Evolutionary conservation across 2,888 invertebrate species (phyloP).

Genomic region (Fragum whitleyi): DNA sequence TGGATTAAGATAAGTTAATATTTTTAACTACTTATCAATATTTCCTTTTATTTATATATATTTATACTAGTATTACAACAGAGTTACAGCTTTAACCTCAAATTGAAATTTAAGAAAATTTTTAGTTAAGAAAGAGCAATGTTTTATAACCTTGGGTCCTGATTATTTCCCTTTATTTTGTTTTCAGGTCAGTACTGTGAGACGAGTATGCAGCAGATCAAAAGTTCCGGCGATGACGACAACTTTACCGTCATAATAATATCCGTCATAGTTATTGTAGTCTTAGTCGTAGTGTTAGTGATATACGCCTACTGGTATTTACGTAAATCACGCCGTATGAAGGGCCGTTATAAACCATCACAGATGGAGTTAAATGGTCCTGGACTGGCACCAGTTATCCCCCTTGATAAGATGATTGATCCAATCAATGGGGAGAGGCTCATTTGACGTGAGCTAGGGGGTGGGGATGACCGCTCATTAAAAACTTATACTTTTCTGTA

Average conservation of each 20-base stretch:
- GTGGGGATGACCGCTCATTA: conserved; percentile 46
- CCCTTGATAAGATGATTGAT: conserved; percentile 70
- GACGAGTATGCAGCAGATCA: conserved; percentile 49
- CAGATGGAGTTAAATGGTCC: conserved; percentile 67
- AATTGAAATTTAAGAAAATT: no score
- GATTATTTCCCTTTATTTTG: no score
- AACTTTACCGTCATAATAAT: conserved; percentile 59
- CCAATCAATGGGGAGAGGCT: conserved; percentile 64
- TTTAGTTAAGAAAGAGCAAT: no score
- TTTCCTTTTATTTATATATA: no score
- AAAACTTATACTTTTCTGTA: conserved; percentile 48
- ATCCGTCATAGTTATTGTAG: conserved; percentile 64
- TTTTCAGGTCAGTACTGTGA: conserved; percentile 65
- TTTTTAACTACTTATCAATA: no score
- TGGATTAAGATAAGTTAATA: no score
- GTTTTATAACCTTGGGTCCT: no score
- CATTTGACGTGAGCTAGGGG: conserved; percentile 61
- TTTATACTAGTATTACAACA: no score
- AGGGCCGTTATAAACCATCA: conserved; percentile 77
- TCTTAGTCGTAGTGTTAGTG: conserved; percentile 61
- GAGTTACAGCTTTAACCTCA: no score
- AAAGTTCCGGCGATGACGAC: neutral
- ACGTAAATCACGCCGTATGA: conserved; percentile 70
- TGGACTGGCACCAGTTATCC: conserved; percentile 62
- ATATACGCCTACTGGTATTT: conserved; percentile 68